Evolutionary conservation across 2,797 vertebrate genomes (phyloP), one percentile per base, ranked within the genome.

Genomic region (Argya squamiceps): DNA sequence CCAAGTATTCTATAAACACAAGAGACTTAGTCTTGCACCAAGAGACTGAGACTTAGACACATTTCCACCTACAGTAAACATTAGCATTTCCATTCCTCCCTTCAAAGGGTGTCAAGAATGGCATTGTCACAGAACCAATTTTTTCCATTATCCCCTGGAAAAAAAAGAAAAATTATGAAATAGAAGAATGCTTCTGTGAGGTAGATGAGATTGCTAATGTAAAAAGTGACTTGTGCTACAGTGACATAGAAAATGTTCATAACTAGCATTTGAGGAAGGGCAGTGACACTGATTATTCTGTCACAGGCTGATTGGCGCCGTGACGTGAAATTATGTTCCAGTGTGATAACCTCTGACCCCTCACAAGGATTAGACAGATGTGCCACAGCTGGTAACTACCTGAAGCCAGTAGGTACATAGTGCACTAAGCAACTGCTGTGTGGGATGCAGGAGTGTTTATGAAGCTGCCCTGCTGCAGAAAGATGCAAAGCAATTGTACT

Each of bases 211-310:
- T 63, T 65, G 18, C 76, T 77, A 43, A 77, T 36, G 43, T 43
- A 77, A 69, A 69, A 95, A 82, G 39, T 50, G 43, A 36, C 34
- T 73, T 62, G 36, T 55, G 36, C 24, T 76, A 43, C 30, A 74
- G 36, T 43, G 76, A 67, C 71, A 79, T 3, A 67, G 82, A 44
- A 88, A 59, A 63, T 52, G n/a, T 86, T 84, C 68, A 2, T 47
- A 77, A 63, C 5, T 29, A 64, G n/a, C 60, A 70, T 77, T 62
- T 92, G 30, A 88, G 69, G 64, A 86, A 89, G 80, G 69, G 65
- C 80, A 68, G 11, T 60, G 60, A 75, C 65, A 86, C 49, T 41
- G 10, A 43, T 74, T 18, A 37, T 90, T 50, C 60, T 64, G 7
- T 60, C 49, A 77, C 52, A 44, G 52, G 49, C 56, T 84, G 36